These are phyloP conservation scores for Clarias pachynema DNA, from an alignment of 2,797 vertebrate genomes.

Conservation along the genomic window DNA sequence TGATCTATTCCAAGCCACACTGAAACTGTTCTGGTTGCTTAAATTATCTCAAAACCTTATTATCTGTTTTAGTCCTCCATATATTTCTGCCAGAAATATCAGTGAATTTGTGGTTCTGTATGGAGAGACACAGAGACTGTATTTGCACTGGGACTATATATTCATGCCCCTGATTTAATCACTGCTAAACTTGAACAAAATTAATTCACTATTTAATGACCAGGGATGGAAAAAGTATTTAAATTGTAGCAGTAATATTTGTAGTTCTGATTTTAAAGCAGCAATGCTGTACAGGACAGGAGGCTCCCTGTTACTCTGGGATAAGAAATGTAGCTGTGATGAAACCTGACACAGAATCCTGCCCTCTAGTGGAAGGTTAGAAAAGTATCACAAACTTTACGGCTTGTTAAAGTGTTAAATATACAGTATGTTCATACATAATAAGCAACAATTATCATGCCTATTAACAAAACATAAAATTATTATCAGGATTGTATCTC, in stretches of 20 bases:
- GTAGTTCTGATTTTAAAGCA: neutral
- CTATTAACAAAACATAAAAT: neutral
- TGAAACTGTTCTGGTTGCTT: neutral
- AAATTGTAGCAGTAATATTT: neutral
- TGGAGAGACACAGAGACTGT: neutral
- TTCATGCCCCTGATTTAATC: neutral
- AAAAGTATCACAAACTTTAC: neutral
- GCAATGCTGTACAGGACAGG: neutral
- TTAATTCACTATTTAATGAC: neutral
- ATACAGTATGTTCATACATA: slow-evolving; percentile 3
- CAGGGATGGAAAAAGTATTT: neutral
- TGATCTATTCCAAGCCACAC: neutral
- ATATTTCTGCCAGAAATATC: neutral
- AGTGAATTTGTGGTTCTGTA: neutral
- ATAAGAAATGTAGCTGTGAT: neutral
- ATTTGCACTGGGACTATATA: neutral
- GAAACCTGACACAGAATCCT: slow-evolving; percentile 1
- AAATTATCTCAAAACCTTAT: neutral
- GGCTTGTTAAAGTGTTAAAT: neutral
- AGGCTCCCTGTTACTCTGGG: neutral
- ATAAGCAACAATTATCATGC: neutral
- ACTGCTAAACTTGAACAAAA: neutral
- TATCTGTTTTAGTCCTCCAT: neutral
- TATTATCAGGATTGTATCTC: neutral
- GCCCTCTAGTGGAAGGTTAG: slow-evolving; percentile 54